Evolutionary conservation across 53 echinoderm and acorn worm species (phyloP), one percentile per base, ranked within the genome.

Genomic region (Patiria pectinifera): DNA sequence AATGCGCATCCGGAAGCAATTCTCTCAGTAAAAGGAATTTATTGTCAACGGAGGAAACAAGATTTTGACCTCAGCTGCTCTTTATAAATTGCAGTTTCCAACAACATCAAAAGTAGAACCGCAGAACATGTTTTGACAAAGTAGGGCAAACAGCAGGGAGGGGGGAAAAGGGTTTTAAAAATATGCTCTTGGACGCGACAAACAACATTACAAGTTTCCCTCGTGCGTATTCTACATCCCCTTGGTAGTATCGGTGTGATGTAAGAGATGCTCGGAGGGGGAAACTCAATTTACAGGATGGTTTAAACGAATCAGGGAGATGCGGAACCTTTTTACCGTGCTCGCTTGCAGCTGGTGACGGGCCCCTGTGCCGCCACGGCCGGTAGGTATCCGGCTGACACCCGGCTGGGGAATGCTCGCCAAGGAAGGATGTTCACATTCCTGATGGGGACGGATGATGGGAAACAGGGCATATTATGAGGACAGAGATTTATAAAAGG

Each of bases 361-460:
- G 53, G 53, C 8, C 53, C 53, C 53, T 53, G 53, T 53, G 53
- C 53, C 53, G 53, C 53, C 53, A 69, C 69, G 10, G 69, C 69
- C 69, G 69, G 69, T 69, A 69, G 69, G 14, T 11, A 15, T 69
- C 69, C 69, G 69, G 69, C 69, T 83, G 60, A 59, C 26, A 22
- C 83, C 60, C 83, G 25, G 24, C 1, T 76, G 76, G 76, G 26
- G 83, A 60, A 62, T 66, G 45, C 70, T 69, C 85, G 46, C 13
- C 66, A 85, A 24, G 26, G 47, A 74, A 63, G 47, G 53, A 66
- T 85, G 69, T 69, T 85, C 59, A 85, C 43, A 66, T 85, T 85
- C 85, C 85, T 59, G 24, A n/a, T 23, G 85, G 85, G 6, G 24
- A 74, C 19, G 74, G 24, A 74, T 74, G n/a, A 74, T 24, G n/a